phyloP scores from a whole-genome alignment of 2,797 vertebrate species.

The Gymnothorax javanicus region DNA sequence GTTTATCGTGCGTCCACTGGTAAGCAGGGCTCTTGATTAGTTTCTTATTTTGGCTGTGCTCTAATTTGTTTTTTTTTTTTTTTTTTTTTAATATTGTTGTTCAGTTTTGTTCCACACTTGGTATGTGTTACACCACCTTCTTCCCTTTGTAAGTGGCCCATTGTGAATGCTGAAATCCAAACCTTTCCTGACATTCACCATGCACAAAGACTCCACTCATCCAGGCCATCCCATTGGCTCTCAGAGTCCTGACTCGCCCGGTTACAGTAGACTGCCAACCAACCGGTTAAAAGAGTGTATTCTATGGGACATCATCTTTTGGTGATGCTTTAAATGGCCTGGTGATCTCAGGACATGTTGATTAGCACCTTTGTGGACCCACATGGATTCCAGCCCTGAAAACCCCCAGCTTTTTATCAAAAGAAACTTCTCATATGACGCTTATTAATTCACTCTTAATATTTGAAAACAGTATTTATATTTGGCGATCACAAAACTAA shows the following conservation, averaged over 20 bases:
- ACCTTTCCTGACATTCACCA: conserved; percentile 42
- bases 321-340: neutral
- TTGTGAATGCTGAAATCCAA: conserved; percentile 47
- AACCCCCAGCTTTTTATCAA: neutral
- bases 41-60: neutral
- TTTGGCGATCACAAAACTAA: too few species aligned
- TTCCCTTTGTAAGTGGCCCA: conserved; percentile 12
- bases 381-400: neutral
- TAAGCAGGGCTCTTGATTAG: neutral
- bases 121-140: neutral
- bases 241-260: neutral
- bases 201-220: conserved; percentile 30
- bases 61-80: neutral
- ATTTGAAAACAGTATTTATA: too few species aligned
- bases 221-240: neutral
- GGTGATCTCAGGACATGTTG: neutral
- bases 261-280: neutral
- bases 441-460: too few species aligned
- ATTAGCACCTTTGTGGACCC: neutral
- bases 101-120: neutral
- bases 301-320: neutral
- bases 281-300: neutral
- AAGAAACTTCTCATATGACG: too few species aligned
- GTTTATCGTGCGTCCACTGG: neutral
- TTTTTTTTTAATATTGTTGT: neutral